Conservation (phyloP, 2,113 vertebrate species). For the Perccottus glenii region DNA sequence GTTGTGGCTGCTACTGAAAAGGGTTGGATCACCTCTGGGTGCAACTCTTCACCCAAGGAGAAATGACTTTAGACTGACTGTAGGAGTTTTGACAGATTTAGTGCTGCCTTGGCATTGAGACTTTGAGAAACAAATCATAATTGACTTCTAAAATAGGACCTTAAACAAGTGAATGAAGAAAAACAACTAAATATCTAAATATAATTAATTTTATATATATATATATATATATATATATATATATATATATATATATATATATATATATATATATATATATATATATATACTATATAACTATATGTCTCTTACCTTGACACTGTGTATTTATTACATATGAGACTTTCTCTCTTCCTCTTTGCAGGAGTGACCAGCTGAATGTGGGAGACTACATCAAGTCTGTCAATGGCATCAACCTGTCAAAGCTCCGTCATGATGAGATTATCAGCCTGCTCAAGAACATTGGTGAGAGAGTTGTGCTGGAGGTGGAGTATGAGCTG, state of each 20-base stretch:
- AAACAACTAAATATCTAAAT: background rate
- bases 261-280: no score
- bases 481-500: slow-evolving; percentile 97
- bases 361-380: slow-evolving; percentile 94
- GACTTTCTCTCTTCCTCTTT: background rate
- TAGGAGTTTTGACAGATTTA: background rate
- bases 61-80: background rate
- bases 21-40: background rate
- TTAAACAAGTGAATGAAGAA: background rate
- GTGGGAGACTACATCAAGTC: slow-evolving; percentile 97
- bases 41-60: background rate
- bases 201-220: no score
- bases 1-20: background rate
- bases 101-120: background rate
- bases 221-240: no score
- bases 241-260: no score
- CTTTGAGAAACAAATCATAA: background rate
- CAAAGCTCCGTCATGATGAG: slow-evolving; percentile 93
- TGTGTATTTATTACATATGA: background rate
- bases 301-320: no score
- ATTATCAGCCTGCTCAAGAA: slow-evolving; percentile 97
- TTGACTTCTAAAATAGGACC: no score
- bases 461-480: slow-evolving; percentile 93
- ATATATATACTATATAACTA: no score
- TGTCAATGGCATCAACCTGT: slow-evolving; percentile 94